Evolutionary conservation across 2,888 invertebrate genomes (phyloP), one percentile per base, ranked within the genome.

Genomic region (Meghimatium bilineatum): DNA sequence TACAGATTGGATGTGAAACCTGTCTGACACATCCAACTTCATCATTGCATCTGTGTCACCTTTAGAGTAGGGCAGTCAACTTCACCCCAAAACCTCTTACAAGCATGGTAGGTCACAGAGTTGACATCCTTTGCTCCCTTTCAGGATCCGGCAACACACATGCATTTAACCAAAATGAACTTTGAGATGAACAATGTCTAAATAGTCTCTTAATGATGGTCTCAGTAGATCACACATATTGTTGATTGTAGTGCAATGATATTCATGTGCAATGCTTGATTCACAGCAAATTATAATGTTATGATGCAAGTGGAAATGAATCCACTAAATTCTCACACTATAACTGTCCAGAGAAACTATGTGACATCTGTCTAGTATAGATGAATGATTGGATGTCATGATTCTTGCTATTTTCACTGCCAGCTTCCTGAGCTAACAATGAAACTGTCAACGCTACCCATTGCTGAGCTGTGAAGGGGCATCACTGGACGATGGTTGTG

Each of bases 401-500:
- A 23, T 56, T 56, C 56, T 36, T 44, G 23, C 38, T 49, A 8
- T 71, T 29, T n/a, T 67, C 56, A 84, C 77, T 84, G 84, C 86
- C 88, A 88, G 67, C 88, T 86, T 38, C 87, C 88, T 29, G 88
- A 88, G 71, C 87, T 86, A 14, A 85, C 56, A 69, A 84, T 86
- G 52, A 86, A 82, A 75, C 87, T 88, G 67, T 88, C 88, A 32
- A 88, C 88, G 34, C 87, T 87, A 12, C 87, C 85, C 67, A 85
- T 85, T 71, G 84, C 85, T 60, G 87, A 86, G 66, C 86, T 84
- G 36, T 83, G 87, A 20, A 67, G 82, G 32, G 84, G n/a, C 14
- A 80, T 56, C 10, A 63, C 6, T 52, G 78, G 78, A 32, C 60
- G 78, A n/a, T 56, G 36, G 66, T 75, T 71, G 49, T 77, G 82